phyloP scores from a whole-genome alignment of 1,140 invertebrate genomes.

The Argopecten irradians region DNA sequence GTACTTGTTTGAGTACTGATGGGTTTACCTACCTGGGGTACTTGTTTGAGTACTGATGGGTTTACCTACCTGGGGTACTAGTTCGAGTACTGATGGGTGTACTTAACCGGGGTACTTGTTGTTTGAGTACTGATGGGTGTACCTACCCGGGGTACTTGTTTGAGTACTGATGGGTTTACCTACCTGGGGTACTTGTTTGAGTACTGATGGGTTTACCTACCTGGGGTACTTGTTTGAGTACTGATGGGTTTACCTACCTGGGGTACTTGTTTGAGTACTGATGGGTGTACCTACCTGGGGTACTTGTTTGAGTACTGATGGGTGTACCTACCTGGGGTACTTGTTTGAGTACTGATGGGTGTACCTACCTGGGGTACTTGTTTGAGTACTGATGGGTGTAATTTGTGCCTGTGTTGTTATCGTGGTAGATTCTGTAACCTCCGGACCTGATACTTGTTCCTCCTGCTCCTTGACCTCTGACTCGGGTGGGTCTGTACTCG shows the following conservation, averaged over 20 bases:
- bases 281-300: background rate
- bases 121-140: too few relatives aligned
- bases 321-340: constrained; percentile 28
- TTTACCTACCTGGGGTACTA: constrained; percentile 40
- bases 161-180: background rate
- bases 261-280: too few relatives aligned
- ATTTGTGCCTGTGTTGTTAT: constrained; percentile 59
- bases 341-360: constrained; percentile 42
- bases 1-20: too few relatives aligned
- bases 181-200: constrained; percentile 41
- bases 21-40: background rate
- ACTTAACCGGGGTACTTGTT: too few relatives aligned
- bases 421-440: constrained; percentile 29
- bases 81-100: background rate
- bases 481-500: background rate
- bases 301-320: too few relatives aligned
- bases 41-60: background rate
- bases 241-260: background rate
- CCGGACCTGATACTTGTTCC: constrained; percentile 71
- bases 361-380: constrained; percentile 35
- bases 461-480: background rate
- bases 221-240: constrained; percentile 32
- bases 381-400: constrained; percentile 45
- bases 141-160: background rate
- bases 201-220: constrained; percentile 13